A percentile compares a stretch with the other conserved stretches of the same genome.
Evolutionary conservation across 2,797 vertebrate genomes (phyloP).

Genomic region (Gallinago solitaria): DNA sequence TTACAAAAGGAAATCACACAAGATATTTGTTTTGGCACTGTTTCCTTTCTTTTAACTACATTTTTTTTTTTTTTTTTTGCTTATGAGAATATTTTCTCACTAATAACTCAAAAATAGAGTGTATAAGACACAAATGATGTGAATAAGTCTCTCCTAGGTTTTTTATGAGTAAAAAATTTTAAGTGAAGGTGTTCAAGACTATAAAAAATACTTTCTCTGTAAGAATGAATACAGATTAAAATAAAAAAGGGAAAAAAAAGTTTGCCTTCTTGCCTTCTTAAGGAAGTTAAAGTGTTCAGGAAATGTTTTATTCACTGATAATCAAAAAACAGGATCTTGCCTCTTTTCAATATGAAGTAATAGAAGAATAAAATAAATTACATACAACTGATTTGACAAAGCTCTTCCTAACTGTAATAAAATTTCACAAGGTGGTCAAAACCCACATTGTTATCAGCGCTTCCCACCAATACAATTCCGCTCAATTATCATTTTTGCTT

Average conservation of each 20-base stretch:
- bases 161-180: slow-evolving; percentile 53
- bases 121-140: slow-evolving; percentile 1
- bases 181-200: slow-evolving; percentile 43
- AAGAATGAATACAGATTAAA: slow-evolving; percentile 49
- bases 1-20: slow-evolving; percentile 47
- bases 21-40: slow-evolving; percentile 29
- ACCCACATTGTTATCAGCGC: slow-evolving; percentile 77
- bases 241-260: slow-evolving; percentile 52
- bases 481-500: slow-evolving; percentile 56
- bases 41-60: slow-evolving; percentile 61
- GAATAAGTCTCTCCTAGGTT: not conserved
- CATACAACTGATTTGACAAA: slow-evolving; percentile 65
- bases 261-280: slow-evolving; percentile 56
- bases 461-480: slow-evolving; percentile 54
- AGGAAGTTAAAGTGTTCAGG: slow-evolving; percentile 79
- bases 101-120: slow-evolving; percentile 8
- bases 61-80: slow-evolving; percentile 7
- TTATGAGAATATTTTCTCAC: slow-evolving; percentile 59
- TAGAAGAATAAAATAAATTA: slow-evolving; percentile 66
- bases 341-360: slow-evolving; percentile 56
- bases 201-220: slow-evolving; percentile 50
- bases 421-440: slow-evolving; percentile 72
- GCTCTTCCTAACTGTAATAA: slow-evolving; percentile 69
- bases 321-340: slow-evolving; percentile 67
- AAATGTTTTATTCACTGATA: slow-evolving; percentile 83